A percentile compares a stretch with the other conserved stretches of the same genome.
Conservation (phyloP, 2,797 vertebrate genomes). For the Enteromius thamalakanensis region DNA sequence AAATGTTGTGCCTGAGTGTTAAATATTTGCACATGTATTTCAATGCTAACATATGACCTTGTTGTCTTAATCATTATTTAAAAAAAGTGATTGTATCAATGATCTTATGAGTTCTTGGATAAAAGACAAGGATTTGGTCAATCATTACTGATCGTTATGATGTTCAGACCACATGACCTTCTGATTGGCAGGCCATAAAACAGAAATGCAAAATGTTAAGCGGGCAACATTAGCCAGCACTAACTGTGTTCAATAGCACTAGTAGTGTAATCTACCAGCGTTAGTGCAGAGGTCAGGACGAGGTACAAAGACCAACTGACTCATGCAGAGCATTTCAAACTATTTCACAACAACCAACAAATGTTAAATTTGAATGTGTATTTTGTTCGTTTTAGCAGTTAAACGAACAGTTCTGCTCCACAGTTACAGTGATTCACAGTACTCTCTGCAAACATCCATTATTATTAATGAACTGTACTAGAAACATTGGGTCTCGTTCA, state of each 20-base stretch:
- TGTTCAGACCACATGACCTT: not conserved
- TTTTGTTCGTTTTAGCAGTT: not conserved
- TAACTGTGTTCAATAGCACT: not conserved
- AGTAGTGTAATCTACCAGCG: not conserved
- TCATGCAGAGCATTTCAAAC: constrained; percentile 4
- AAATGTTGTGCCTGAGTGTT: not conserved
- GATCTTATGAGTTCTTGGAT: too few relatives aligned
- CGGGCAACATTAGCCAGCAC: not conserved
- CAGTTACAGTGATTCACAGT: not conserved
- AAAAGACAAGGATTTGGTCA: not conserved
- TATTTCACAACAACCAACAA: constrained; percentile 35
- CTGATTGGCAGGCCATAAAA: constrained; percentile 7
- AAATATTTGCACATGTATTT: not conserved
- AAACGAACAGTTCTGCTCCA: not conserved
- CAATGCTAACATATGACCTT: not conserved
- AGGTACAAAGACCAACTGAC: constrained; percentile 46
- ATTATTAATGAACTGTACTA: not conserved
- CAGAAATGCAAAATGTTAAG: not conserved
- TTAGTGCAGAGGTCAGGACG: not conserved
- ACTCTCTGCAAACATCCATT: not conserved
- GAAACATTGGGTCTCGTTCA: not conserved
- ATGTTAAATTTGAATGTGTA: not conserved
- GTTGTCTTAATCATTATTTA: not conserved
- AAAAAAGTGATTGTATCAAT: not conserved
- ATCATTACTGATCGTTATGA: not conserved